A percentile compares a stretch with the other conserved stretches of the same genome.
phyloP scores from a whole-genome alignment of 2,888 invertebrate genomes.

The Doris montereyensis region DNA sequence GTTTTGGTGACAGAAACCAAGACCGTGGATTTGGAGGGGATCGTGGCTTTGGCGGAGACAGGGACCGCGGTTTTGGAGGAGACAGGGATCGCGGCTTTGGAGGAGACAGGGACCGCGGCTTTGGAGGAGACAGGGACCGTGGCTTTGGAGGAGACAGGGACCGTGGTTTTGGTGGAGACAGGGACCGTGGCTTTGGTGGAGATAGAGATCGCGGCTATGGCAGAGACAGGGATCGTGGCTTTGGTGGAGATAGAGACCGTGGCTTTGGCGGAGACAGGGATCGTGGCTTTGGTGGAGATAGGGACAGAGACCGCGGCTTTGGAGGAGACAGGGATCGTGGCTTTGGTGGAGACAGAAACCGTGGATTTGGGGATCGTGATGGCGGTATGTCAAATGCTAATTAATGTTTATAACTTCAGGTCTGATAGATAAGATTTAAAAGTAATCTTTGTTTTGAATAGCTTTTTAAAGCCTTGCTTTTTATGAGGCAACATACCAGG shows the following conservation, averaged over 20 bases:
- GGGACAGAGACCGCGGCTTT: constrained; percentile 52
- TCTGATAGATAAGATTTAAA: too few relatives aligned
- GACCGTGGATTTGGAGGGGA: constrained; percentile 30
- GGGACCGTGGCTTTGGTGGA: constrained; percentile 23
- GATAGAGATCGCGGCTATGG: constrained; percentile 17
- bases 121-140: constrained; percentile 40
- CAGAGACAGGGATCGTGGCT: constrained; percentile 11
- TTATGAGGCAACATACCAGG: not conserved
- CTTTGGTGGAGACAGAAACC: not conserved
- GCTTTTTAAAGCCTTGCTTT: not conserved
- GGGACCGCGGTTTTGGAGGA: constrained; percentile 33
- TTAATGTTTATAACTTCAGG: too few relatives aligned
- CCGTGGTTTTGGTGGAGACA: constrained; percentile 33
- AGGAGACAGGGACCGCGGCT: constrained; percentile 38
- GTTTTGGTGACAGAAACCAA: not conserved
- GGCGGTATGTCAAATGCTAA: too few relatives aligned
- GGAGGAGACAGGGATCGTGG: constrained; percentile 45
- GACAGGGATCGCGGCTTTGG: constrained; percentile 39
- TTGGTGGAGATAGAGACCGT: constrained; percentile 20
- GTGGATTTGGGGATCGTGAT: too few relatives aligned
- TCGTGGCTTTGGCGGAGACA: constrained; percentile 42
- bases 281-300: constrained; percentile 56
- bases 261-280: constrained; percentile 32
- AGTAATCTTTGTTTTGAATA: not conserved
- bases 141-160: constrained; percentile 34